Percentiles rank a stretch among this genome's conserved stretches.
These are phyloP conservation scores for Osmerus eperlanus DNA, from an alignment of 2,113 vertebrate species.

Conservation along the genomic window DNA sequence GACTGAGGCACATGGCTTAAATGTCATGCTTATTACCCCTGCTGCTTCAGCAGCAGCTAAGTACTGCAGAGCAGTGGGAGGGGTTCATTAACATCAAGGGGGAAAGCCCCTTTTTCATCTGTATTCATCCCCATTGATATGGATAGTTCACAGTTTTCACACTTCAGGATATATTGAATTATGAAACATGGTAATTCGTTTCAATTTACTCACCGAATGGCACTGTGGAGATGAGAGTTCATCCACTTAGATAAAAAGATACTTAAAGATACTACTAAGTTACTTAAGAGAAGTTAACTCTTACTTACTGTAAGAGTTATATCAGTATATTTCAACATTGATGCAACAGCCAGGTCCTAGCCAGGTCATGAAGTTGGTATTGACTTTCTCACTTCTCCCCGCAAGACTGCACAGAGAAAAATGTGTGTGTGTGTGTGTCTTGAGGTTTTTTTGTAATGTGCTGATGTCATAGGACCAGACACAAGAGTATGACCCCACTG, in stretches of 20 bases:
- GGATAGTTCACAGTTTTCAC: neutral
- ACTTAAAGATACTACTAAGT: too few species aligned
- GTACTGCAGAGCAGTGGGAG: conserved; percentile 29
- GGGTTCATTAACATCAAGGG: conserved; percentile 56
- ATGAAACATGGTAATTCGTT: neutral
- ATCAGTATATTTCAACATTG: too few species aligned
- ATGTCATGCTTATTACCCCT: conserved; percentile 46
- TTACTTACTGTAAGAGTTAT: too few species aligned
- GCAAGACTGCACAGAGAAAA: too few species aligned
- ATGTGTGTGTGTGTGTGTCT: too few species aligned
- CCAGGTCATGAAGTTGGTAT: too few species aligned
- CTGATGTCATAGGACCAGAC: too few species aligned
- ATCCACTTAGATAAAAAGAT: neutral
- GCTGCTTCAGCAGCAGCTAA: conserved; percentile 26
- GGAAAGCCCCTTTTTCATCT: conserved; percentile 28
- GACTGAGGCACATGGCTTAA: conserved; percentile 32
- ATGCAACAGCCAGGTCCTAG: too few species aligned
- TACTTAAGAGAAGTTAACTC: too few species aligned
- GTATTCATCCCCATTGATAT: neutral
- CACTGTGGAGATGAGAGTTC: neutral
- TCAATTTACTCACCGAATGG: neutral
- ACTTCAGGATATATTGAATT: neutral
- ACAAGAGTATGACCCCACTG: too few species aligned
- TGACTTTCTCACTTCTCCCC: too few species aligned
- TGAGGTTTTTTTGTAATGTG: too few species aligned